Conservation (phyloP, 2,113 vertebrate genomes). For the Dendrocopos noguchii region DNA sequence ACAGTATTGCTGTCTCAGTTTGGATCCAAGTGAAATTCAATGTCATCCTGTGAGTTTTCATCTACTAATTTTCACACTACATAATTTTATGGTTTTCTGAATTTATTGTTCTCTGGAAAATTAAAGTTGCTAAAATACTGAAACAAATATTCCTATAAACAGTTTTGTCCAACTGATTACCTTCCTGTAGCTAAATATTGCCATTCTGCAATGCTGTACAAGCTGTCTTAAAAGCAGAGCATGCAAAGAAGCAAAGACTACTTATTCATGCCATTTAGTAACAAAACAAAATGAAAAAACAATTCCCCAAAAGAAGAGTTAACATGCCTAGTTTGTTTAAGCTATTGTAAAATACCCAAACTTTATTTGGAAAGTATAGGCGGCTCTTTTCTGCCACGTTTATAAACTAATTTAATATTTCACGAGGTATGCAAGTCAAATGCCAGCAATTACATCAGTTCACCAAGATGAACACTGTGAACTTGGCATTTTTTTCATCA, state of each 20-base stretch:
- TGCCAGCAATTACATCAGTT: conserved; percentile 66
- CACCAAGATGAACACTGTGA: conserved; percentile 52
- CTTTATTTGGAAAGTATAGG: conserved; percentile 46
- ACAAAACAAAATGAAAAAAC: neutral
- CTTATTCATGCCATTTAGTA: neutral
- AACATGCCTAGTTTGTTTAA: conserved; percentile 20
- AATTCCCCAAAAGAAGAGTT: neutral
- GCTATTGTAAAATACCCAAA: conserved; percentile 48
- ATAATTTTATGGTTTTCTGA: neutral
- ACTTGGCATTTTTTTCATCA: conserved; percentile 33
- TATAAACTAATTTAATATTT: conserved; percentile 72
- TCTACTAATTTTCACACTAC: neutral
- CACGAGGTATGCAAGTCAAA: conserved; percentile 58
- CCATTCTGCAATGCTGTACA: neutral
- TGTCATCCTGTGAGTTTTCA: conserved; percentile 51
- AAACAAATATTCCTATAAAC: neutral
- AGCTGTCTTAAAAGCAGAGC: neutral
- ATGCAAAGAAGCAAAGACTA: neutral
- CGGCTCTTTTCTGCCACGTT: conserved; percentile 57
- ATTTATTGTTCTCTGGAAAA: neutral
- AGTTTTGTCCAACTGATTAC: neutral
- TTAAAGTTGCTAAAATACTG: neutral
- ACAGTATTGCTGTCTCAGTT: conserved; percentile 75
- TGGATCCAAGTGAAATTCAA: conserved; percentile 72
- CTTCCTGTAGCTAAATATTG: neutral